Base-by-base conservation (phyloP, 92 coral and sea anemone genomes). In the Epizoanthus ramosus region DNA sequence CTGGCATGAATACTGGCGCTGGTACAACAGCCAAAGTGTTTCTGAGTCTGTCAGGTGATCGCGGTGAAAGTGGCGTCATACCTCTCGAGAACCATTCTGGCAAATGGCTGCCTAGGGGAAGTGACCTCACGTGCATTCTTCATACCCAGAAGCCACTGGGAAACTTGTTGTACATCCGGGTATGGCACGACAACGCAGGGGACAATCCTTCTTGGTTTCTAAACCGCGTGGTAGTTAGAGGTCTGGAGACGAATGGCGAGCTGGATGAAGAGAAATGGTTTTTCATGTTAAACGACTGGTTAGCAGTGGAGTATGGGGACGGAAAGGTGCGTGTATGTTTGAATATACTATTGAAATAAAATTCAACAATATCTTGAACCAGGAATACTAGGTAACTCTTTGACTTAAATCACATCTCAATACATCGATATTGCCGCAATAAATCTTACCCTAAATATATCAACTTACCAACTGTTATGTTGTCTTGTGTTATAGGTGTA, bases 141-240 rank as follows among this genome's bases (percentile, higher is more conserved):
- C 79, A 81, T 43, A 87, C 89, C n/a, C 94, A 91, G 41, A 88
- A 63, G 1, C 39, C 71, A 58, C 68, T 95, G 21, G 98, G 98
- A n/a, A 83, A 84, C 53, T 59, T 95, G 73, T 39, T 89, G 18
- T 91, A 91, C 56, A 69, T 93, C 84, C 95, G 92, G 43, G 77
- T 95, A 80, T 95, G 98, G 98, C 98, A 95, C 67, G 97, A 95
- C 60, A 93, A 93, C 79, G 37, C 80, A 2, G 98, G 98, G 2
- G 50, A 76, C 41, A 88, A 80, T 69, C 95, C 98, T 3, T 83
- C 94, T 12, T 95, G 98, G 98, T 89, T 68, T 19, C 90, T 95
- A 6, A 85, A 86, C 75, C 91, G 89, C 67, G 89, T 95, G 79
- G 84, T 72, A 22, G 80, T 95, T 65, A 87, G 88, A 75, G 71